These are phyloP conservation scores for Spicauda simplicius DNA, from an alignment of 2,888 invertebrate genomes.

Conservation along the genomic window DNA sequence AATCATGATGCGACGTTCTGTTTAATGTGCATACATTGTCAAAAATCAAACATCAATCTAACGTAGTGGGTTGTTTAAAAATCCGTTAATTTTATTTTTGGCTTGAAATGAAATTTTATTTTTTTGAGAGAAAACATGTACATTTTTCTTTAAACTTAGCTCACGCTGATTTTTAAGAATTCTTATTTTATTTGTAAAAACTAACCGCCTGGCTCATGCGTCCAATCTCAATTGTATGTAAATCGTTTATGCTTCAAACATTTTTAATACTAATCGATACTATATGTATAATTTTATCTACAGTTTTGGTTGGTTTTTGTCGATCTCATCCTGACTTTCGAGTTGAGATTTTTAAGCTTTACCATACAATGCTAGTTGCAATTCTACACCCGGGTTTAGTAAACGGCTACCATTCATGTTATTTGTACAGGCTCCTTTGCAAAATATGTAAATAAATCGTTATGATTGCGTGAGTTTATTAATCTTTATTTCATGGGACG, in stretches of 20 bases:
- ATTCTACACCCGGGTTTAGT: neutral
- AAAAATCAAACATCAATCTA: no score
- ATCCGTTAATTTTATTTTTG: no score
- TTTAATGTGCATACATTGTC: no score
- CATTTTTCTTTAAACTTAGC: no score
- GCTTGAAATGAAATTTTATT: no score
- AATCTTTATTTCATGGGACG: neutral
- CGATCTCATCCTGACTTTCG: neutral
- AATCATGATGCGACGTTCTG: no score
- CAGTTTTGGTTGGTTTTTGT: no score
- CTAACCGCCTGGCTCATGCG: conserved; percentile 24
- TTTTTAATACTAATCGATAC: neutral
- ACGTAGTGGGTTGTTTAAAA: no score
- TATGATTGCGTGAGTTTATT: neutral
- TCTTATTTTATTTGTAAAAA: neutral
- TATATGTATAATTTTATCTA: no score
- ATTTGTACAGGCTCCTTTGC: conserved; percentile 55
- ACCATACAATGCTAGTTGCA: conserved; percentile 1
- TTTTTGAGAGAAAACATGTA: no score
- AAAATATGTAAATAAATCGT: conserved; percentile 41
- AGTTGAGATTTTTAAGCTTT: conserved; percentile 1
- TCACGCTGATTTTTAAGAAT: no score
- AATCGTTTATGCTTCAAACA: neutral
- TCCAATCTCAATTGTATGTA: conserved; percentile 11
- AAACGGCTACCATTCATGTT: conserved; percentile 10